Evolutionary conservation across 2,888 invertebrate genomes (phyloP).

Genomic region (Meteorus cinctellus): DNA sequence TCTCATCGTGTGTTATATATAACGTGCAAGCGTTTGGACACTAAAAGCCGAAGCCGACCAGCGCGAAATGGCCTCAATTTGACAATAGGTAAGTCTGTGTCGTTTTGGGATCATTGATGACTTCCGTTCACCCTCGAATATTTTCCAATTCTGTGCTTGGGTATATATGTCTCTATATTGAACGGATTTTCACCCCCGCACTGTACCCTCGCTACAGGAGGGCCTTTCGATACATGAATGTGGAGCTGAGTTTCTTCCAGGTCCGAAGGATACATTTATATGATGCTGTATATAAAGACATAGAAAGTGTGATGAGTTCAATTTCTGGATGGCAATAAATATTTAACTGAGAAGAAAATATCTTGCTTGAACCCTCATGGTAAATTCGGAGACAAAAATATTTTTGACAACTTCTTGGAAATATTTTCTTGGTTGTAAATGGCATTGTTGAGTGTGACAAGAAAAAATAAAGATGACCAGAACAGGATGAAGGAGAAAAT

Average conservation of each 20-base stretch:
- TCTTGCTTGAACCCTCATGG: background rate
- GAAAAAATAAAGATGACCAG: background rate
- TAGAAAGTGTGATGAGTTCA: constrained; percentile 14
- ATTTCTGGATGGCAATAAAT: constrained; percentile 14
- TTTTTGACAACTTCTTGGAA: constrained; percentile 18
- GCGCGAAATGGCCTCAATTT: constrained; percentile 17
- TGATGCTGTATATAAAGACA: background rate
- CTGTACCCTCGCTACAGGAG: constrained; percentile 40
- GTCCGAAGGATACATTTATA: background rate
- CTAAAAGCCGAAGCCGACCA: constrained; percentile 24
- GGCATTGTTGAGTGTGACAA: background rate
- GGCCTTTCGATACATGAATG: background rate
- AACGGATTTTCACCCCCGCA: constrained; percentile 24
- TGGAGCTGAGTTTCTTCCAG: constrained; percentile 9
- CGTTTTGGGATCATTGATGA: constrained; percentile 30
- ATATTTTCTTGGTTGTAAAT: constrained; percentile 16
- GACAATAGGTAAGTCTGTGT: constrained; percentile 17
- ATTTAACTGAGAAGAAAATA: background rate
- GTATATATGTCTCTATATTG: background rate
- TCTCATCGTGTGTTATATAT: constrained; percentile 21
- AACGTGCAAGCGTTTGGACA: constrained; percentile 11
- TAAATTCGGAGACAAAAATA: background rate
- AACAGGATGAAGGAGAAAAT: no score
- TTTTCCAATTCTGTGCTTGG: background rate
- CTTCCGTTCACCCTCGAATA: constrained; percentile 31